A percentile compares a stretch with the other conserved stretches of the same genome.
These are phyloP conservation scores for Amphimedon queenslandica DNA, from an alignment of 37 sponge, comb jelly and placozoan genomes.

Conservation along the genomic window DNA sequence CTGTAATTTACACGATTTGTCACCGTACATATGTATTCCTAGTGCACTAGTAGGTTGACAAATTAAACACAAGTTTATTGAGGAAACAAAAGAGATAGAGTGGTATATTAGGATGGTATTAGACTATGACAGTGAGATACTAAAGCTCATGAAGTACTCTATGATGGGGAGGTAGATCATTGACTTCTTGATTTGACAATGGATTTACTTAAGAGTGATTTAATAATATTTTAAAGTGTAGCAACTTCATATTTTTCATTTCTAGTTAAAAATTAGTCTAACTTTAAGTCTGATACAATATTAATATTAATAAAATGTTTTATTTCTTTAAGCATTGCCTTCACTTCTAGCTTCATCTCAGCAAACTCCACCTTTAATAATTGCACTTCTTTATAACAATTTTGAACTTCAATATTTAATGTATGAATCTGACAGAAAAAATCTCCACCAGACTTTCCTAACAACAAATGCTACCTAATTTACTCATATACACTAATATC, in stretches of 20 bases:
- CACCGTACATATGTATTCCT: neutral
- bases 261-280: too few species aligned
- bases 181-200: conserved; percentile 11
- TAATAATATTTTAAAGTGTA: neutral
- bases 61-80: conserved; percentile 10
- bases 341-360: neutral
- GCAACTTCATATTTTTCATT: too few species aligned
- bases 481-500: too few species aligned
- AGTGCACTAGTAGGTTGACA: conserved; percentile 2
- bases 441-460: too few species aligned
- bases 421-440: too few species aligned
- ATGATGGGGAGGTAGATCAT: conserved; percentile 23
- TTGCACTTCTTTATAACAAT: neutral
- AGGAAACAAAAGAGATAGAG: neutral
- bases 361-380: neutral
- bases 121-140: conserved; percentile 13
- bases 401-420: too few species aligned
- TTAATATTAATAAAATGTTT: too few species aligned
- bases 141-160: conserved; percentile 29
- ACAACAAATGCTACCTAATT: too few species aligned
- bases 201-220: conserved; percentile 8
- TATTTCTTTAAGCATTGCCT: neutral
- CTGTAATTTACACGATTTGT: neutral
- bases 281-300: too few species aligned
- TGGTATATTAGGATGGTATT: conserved; percentile 12